A percentile compares a stretch with the other conserved stretches of the same genome.
Evolutionary conservation across 2,113 vertebrate genomes (phyloP).

Genomic region (Coptodon rendalli): DNA sequence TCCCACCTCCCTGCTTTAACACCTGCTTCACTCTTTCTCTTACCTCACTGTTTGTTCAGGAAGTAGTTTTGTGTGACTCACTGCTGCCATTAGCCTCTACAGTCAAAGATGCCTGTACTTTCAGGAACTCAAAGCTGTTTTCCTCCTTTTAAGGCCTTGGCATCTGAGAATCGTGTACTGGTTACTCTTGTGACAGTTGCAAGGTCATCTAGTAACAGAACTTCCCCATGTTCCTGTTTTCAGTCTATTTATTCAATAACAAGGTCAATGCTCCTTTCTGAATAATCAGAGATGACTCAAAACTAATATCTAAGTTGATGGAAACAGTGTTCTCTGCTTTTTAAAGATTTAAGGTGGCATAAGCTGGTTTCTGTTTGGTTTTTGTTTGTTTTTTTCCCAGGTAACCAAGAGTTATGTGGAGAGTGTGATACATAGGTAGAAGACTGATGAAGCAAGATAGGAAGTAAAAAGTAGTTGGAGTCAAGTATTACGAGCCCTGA

Average conservation of each 20-base stretch:
- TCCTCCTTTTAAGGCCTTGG: not conserved
- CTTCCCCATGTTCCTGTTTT: not conserved
- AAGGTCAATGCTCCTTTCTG: not conserved
- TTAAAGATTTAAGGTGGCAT: accelerated
- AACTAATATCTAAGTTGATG: not conserved
- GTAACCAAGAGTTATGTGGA: not conserved
- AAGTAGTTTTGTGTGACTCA: not conserved
- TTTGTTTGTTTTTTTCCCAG: accelerated
- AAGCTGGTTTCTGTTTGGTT: not conserved
- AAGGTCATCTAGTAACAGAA: not conserved
- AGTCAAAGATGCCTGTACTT: not conserved
- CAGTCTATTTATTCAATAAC: not conserved
- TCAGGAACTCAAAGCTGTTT: not conserved
- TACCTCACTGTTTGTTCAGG: not conserved
- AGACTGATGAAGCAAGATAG: not conserved
- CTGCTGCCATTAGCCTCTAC: not conserved
- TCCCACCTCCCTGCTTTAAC: not conserved
- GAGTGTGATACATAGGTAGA: not conserved
- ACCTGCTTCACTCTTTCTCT: not conserved
- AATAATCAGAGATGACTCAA: not conserved
- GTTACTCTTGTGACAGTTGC: not conserved
- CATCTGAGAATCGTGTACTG: not conserved
- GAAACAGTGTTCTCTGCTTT: not conserved
- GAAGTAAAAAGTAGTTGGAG: not conserved
- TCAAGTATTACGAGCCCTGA: not conserved